phyloP scores from a whole-genome alignment of 2,888 invertebrate genomes.

The Nebria salina region DNA sequence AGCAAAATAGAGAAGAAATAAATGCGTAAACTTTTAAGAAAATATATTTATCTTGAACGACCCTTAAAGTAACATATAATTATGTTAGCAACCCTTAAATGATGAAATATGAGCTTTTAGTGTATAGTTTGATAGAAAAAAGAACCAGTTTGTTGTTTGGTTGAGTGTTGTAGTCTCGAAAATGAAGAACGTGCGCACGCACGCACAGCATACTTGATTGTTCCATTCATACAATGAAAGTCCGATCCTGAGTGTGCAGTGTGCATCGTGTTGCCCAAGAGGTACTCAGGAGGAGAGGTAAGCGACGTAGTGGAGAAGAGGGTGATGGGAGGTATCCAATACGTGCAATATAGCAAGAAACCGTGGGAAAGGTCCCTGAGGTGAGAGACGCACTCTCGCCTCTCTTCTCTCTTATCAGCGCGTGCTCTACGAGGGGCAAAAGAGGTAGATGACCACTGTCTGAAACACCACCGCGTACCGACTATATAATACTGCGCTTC shows the following conservation, averaged over 20 bases:
- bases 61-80: slow-evolving; percentile 3
- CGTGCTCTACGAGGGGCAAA: slow-evolving; percentile 3
- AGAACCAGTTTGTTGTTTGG: no score
- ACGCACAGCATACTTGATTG: no score
- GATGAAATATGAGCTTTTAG: no score
- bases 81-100: no score
- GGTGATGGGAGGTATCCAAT: slow-evolving; percentile 1
- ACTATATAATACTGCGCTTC: not conserved
- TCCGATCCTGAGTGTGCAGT: not conserved
- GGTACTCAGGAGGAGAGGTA: slow-evolving; percentile 14
- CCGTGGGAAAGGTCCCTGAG: slow-evolving; percentile 42
- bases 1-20: no score
- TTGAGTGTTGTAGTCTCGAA: no score
- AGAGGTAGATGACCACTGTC: slow-evolving; percentile 9
- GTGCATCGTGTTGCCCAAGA: slow-evolving; percentile 7
- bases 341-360: slow-evolving; percentile 28
- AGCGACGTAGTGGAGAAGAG: not conserved
- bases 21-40: no score
- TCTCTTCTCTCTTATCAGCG: slow-evolving; percentile 14
- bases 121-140: no score
- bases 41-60: not conserved
- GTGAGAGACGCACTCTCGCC: slow-evolving; percentile 31
- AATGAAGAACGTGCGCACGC: no score
- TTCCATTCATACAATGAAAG: no score
- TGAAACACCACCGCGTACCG: not conserved